phyloP scores from a whole-genome alignment of 2,797 vertebrate genomes.

The Enteromius anoplus region DNA sequence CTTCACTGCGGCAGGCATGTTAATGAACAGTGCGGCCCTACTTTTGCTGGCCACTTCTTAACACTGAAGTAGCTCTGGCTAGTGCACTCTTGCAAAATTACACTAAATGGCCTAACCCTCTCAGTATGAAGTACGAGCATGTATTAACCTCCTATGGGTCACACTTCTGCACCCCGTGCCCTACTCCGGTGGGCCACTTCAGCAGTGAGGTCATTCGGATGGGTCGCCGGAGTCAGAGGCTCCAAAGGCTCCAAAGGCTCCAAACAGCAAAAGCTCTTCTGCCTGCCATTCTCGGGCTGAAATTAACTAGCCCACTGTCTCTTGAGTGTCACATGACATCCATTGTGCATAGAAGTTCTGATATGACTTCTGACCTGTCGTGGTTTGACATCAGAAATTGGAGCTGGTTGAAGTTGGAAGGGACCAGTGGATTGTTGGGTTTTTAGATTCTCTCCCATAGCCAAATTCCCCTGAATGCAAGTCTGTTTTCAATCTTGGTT shows the following conservation, averaged over 20 bases:
- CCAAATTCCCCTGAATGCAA: background rate
- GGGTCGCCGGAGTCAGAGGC: background rate
- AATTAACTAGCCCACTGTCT: slow-evolving; percentile 46
- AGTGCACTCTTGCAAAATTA: slow-evolving; percentile 60
- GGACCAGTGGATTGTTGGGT: background rate
- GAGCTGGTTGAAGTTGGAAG: slow-evolving; percentile 33
- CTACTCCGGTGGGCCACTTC: slow-evolving; percentile 33
- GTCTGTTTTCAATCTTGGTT: background rate
- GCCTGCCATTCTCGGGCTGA: slow-evolving; percentile 37
- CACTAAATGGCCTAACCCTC: slow-evolving; percentile 60
- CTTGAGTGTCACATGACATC: slow-evolving; percentile 25
- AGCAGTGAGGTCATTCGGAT: slow-evolving; percentile 24
- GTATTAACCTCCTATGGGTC: slow-evolving; percentile 52
- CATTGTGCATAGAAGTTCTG: slow-evolving; percentile 17
- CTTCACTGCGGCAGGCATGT: slow-evolving; percentile 59
- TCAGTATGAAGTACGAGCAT: slow-evolving; percentile 53
- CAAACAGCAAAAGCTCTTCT: slow-evolving; percentile 33
- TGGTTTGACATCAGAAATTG: slow-evolving; percentile 30
- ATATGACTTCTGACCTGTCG: slow-evolving; percentile 13
- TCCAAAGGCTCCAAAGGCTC: background rate
- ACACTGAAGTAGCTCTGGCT: slow-evolving; percentile 58
- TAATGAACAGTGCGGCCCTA: slow-evolving; percentile 58
- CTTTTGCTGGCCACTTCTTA: slow-evolving; percentile 55
- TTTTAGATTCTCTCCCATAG: background rate
- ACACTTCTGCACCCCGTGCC: slow-evolving; percentile 27